Evolutionary conservation across 2,797 vertebrate genomes (phyloP), one percentile per base, ranked within the genome.

Genomic region (Nannoperca australis): DNA sequence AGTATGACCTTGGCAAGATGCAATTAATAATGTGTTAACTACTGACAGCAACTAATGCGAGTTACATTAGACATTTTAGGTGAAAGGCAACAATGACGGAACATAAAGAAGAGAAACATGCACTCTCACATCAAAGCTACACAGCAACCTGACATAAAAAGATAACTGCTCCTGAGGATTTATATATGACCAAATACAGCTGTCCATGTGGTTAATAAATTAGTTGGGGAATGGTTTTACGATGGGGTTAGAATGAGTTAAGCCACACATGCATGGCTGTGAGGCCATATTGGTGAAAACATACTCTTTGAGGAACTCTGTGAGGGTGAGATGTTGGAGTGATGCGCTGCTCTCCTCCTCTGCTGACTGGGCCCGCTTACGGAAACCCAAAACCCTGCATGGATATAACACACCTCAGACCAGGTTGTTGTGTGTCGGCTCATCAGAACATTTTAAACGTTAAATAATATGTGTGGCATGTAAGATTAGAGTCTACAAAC

Each of bases 301-400:
- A 82, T 95, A 95, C 95, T 95, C 95, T 94, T 95, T 95, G 91
- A 95, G 94, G 93, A 95, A 95, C 91, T 95, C 95, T 88, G 94
- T 91, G 88, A 95, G 94, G 87, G 94, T 95, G 87, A 95, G 94
- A 89, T 95, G 95, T 89, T 94, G 93, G 82, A 94, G 88, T 54
- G 94, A 90, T 66, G 92, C 82, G 89, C 90, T 91, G 93, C 90
- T 91, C 88, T 95, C 94, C 83, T 95, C 95, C 86, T 95, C 95
- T 73, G 95, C 93, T 85, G 95, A 95, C 90, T 95, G 94, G 91
- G 94, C 92, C 93, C 95, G 89, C 85, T 95, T 95, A 95, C 93
- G 94, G 94, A 95, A 95, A 94, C 93, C 92, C 93, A 95, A 88
- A 92, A 91, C 70, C 95, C 95, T 95, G 94, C 83, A 66, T 91